Conservation (phyloP, 2,113 vertebrate species). For the Apteryx owenii region DNA sequence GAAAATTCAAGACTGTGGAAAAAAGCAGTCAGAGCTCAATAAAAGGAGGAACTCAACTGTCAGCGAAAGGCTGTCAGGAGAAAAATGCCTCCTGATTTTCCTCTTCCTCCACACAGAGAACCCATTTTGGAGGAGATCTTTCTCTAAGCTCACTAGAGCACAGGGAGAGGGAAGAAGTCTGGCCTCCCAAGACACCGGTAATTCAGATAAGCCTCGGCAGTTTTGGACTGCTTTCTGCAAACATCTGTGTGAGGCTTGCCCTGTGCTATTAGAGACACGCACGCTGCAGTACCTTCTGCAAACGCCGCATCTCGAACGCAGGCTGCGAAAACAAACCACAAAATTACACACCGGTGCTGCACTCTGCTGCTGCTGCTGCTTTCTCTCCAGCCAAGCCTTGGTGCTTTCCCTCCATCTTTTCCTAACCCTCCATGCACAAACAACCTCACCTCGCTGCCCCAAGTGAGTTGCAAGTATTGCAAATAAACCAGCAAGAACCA, state of each 20-base stretch:
- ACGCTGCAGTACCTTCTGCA: neutral
- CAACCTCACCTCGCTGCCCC: neutral
- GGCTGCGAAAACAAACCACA: neutral
- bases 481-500: neutral
- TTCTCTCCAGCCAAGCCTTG: neutral
- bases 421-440: neutral
- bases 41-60: neutral
- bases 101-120: neutral
- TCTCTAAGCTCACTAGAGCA: neutral
- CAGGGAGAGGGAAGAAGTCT: neutral
- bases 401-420: neutral
- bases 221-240: neutral
- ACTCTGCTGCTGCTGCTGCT: neutral
- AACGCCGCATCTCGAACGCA: neutral
- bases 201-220: neutral
- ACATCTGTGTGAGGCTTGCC: neutral
- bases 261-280: neutral
- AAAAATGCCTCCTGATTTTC: neutral
- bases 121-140: neutral
- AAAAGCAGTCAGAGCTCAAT: neutral
- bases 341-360: too few relatives aligned
- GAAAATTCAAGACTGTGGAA: neutral
- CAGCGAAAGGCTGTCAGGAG: neutral
- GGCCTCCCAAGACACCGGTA: neutral
- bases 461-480: neutral